phyloP scores from a whole-genome alignment of 37 sponge, comb jelly and placozoan species.

The Oopsacas minuta region DNA sequence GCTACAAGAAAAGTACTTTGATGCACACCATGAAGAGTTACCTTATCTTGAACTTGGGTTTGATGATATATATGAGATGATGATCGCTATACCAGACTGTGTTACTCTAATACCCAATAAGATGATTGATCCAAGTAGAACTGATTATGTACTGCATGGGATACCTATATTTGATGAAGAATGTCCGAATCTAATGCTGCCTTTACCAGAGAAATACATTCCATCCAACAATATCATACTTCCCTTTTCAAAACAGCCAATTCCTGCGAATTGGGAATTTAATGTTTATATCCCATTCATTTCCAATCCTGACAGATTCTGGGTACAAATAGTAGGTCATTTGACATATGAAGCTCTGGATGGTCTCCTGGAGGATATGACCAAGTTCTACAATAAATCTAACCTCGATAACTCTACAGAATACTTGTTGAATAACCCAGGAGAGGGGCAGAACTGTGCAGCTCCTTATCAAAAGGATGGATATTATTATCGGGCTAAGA shows the following conservation, averaged over 20 bases:
- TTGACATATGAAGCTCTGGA: conserved; percentile 37
- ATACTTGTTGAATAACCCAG: neutral
- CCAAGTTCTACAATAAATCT: conserved; percentile 27
- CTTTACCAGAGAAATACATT: neutral
- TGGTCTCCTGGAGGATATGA: conserved; percentile 35
- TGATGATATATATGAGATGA: neutral
- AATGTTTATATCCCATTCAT: neutral
- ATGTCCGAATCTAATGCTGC: neutral
- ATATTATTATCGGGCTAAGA: conserved; percentile 46
- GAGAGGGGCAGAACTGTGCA: conserved; percentile 39
- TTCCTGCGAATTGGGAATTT: neutral
- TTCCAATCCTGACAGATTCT: conserved; percentile 20
- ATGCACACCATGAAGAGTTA: neutral
- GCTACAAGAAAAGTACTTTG: neutral
- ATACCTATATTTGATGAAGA: neutral
- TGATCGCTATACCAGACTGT: neutral
- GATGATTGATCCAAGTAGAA: neutral
- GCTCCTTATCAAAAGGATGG: conserved; percentile 42
- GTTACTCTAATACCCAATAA: neutral
- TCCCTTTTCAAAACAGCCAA: neutral
- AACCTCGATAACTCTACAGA: neutral
- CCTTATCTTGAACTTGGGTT: neutral
- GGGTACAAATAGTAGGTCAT: conserved; percentile 39
- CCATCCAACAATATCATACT: neutral
- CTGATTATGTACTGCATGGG: neutral